phyloP scores from a whole-genome alignment of 2,113 vertebrate genomes.

The Poecilia latipinna region DNA sequence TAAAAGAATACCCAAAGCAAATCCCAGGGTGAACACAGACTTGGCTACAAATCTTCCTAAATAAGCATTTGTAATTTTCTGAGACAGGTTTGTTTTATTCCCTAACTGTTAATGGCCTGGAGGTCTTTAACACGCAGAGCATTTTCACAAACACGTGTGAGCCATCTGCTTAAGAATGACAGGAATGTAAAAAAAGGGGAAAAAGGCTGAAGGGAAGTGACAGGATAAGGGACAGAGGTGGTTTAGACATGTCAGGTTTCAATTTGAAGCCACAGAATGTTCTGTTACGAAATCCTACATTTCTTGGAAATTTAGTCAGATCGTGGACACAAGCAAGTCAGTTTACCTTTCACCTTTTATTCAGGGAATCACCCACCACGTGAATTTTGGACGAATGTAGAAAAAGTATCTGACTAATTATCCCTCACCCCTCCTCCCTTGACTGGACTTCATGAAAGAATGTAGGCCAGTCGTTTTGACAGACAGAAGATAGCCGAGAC shows the following conservation, averaged over 20 bases:
- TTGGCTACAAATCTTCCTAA: neutral
- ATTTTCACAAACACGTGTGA: constrained; percentile 57
- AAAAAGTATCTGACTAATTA: constrained; percentile 21
- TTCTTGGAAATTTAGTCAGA: neutral
- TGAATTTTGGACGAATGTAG: neutral
- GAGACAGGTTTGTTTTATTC: constrained; percentile 9
- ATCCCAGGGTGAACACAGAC: neutral
- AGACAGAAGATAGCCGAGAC: constrained; percentile 2
- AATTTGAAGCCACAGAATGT: constrained; percentile 1
- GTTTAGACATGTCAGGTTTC: constrained; percentile 21
- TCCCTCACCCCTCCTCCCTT: constrained; percentile 7
- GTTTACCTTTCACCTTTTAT: constrained; percentile 19
- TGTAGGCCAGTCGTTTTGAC: neutral
- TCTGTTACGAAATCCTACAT: neutral
- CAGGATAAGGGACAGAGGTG: constrained; percentile 10
- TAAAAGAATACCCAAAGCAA: constrained; percentile 10
- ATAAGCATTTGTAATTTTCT: neutral
- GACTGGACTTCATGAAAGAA: constrained; percentile 31
- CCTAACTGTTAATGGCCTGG: constrained; percentile 21
- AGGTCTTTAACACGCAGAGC: constrained; percentile 18
- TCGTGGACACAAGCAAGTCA: neutral
- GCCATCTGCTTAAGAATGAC: constrained; percentile 44
- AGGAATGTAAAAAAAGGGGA: constrained; percentile 51
- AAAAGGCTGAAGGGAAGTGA: constrained; percentile 28
- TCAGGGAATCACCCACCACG: neutral